These are phyloP conservation scores for Drosophila silvestris DNA, from an alignment of 2,888 invertebrate genomes.

Conservation along the genomic window DNA sequence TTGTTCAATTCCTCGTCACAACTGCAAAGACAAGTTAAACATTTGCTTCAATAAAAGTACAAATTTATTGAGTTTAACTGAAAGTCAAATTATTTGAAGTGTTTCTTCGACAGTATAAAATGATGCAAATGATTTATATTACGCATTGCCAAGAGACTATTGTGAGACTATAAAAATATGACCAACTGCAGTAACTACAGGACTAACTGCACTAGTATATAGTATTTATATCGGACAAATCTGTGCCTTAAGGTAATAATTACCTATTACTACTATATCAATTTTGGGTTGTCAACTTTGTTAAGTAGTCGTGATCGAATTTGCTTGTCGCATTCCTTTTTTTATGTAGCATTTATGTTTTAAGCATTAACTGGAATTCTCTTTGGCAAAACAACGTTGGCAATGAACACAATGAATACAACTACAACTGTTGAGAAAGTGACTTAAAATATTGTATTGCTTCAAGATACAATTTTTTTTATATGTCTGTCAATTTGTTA, in stretches of 20 bases:
- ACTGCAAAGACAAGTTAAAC: neutral
- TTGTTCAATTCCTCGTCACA: neutral
- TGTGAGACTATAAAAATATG: neutral
- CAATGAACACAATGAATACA: neutral
- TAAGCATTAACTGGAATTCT: too few relatives aligned
- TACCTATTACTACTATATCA: neutral
- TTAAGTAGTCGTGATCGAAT: neutral
- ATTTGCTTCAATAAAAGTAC: neutral
- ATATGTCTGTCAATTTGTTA: neutral
- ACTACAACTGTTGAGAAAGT: neutral
- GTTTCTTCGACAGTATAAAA: neutral
- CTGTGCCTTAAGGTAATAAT: neutral
- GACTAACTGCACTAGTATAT: neutral
- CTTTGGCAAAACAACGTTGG: neutral
- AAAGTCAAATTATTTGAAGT: neutral
- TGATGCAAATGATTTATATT: neutral
- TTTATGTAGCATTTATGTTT: too few relatives aligned
- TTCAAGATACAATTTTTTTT: neutral
- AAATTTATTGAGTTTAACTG: neutral
- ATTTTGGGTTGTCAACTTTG: too few relatives aligned
- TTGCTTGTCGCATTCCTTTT: neutral
- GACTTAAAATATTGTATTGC: neutral
- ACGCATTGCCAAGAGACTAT: neutral
- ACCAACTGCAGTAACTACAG: neutral
- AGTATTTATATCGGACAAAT: neutral